These are phyloP conservation scores for Oncopodura yosiiana DNA, from an alignment of 1,140 invertebrate species.

Conservation along the genomic window DNA sequence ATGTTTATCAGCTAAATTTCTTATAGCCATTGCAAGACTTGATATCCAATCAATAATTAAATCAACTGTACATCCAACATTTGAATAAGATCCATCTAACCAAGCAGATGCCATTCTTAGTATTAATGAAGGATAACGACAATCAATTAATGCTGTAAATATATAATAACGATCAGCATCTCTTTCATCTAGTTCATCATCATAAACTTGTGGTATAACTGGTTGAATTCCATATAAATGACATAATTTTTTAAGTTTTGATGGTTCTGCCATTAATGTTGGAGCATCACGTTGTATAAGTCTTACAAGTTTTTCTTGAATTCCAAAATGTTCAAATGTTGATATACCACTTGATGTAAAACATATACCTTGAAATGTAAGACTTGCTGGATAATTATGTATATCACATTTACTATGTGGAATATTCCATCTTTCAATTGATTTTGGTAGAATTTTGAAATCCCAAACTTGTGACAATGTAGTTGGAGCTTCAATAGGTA, in stretches of 20 bases:
- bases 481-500: slow-evolving; percentile 29
- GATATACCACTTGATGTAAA: slow-evolving; percentile 13
- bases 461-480: slow-evolving; percentile 37
- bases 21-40: slow-evolving; percentile 3
- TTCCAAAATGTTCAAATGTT: slow-evolving; percentile 28
- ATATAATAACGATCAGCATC: slow-evolving; percentile 28
- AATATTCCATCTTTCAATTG: slow-evolving; percentile 43
- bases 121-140: slow-evolving; percentile 15
- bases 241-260: slow-evolving; percentile 10
- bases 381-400: slow-evolving; percentile 68
- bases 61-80: slow-evolving; percentile 32
- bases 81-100: slow-evolving; percentile 30
- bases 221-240: slow-evolving; percentile 23
- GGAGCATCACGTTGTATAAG: slow-evolving; percentile 23
- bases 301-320: slow-evolving; percentile 32
- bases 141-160: slow-evolving; percentile 24
- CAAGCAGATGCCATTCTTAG: slow-evolving; percentile 26
- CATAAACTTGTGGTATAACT: slow-evolving; percentile 10
- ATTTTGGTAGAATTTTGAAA: slow-evolving; percentile 39
- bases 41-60: slow-evolving; percentile 31
- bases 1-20: slow-evolving; percentile 18
- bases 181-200: slow-evolving; percentile 9
- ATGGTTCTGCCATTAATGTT: slow-evolving; percentile 22
- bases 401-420: slow-evolving; percentile 43
- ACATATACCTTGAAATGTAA: slow-evolving; percentile 49